Conservation (phyloP, 1,140 invertebrate species). For the Cydia pomonella region DNA sequence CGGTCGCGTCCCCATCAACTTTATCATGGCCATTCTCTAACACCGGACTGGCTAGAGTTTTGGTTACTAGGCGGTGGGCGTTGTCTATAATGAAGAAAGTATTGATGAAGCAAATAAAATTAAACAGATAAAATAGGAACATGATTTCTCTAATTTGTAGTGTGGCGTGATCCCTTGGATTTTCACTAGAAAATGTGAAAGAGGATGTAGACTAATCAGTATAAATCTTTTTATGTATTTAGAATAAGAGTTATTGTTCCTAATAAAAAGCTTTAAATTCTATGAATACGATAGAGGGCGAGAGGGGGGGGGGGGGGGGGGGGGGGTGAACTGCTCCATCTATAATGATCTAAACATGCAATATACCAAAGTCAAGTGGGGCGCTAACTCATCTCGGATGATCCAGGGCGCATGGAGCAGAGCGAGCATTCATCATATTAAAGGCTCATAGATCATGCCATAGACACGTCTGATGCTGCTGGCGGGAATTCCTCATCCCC, state of each 20-base stretch:
- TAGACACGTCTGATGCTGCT: too few relatives aligned
- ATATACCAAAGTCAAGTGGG: background rate
- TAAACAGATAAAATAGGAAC: slow-evolving; percentile 1
- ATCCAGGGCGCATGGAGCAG: background rate
- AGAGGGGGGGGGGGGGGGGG: too few relatives aligned
- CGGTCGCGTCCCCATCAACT: slow-evolving; percentile 60
- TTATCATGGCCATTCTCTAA: slow-evolving; percentile 67
- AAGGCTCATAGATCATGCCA: too few relatives aligned
- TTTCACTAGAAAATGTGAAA: too few relatives aligned
- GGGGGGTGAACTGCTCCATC: too few relatives aligned
- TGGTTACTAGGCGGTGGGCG: slow-evolving; percentile 73
- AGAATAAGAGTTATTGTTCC: background rate
- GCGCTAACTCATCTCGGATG: background rate
- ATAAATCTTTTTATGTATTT: background rate
- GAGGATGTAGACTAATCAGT: background rate
- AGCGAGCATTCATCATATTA: background rate
- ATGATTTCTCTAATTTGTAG: background rate
- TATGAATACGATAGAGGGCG: background rate
- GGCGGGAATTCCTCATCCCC: too few relatives aligned
- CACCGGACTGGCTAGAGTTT: slow-evolving; percentile 66
- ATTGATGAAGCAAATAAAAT: slow-evolving; percentile 3
- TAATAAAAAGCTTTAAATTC: background rate
- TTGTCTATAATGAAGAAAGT: slow-evolving; percentile 59
- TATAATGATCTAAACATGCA: background rate
- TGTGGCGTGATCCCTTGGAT: background rate